phyloP scores from a whole-genome alignment of 2,888 invertebrate species.

The Drosophila phalerata region DNA sequence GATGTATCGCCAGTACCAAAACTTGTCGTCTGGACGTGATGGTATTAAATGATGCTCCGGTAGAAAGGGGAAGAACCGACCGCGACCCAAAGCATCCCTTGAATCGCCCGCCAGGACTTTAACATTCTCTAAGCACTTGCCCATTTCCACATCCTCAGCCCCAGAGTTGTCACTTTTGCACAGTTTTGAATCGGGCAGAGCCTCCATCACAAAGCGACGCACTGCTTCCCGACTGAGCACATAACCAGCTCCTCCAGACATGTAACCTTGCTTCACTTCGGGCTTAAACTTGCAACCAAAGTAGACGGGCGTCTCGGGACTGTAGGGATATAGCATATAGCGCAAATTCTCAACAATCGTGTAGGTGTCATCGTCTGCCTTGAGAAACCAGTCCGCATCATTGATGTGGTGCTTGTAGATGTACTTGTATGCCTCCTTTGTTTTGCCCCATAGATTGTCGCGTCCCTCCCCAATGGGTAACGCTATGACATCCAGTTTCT shows the following conservation, averaged over 20 bases:
- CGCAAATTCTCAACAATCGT: slow-evolving; percentile 98
- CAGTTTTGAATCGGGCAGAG: slow-evolving; percentile 88
- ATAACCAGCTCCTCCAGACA: slow-evolving; percentile 98
- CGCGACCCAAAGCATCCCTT: slow-evolving; percentile 93
- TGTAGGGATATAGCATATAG: slow-evolving; percentile 92
- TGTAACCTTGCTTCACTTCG: slow-evolving; percentile 90
- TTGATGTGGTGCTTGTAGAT: slow-evolving; percentile 93
- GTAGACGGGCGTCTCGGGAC: slow-evolving; percentile 91
- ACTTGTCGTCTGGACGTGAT: slow-evolving; percentile 91
- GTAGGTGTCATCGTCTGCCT: slow-evolving; percentile 99
- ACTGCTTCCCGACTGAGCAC: slow-evolving; percentile 95
- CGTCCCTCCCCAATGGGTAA: slow-evolving; percentile 95
- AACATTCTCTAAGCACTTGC: slow-evolving; percentile 92
- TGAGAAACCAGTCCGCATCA: slow-evolving; percentile 98
- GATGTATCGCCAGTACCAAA: slow-evolving; percentile 99
- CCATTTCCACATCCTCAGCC: slow-evolving; percentile 86
- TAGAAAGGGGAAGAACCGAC: slow-evolving; percentile 98
- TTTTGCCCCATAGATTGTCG: slow-evolving; percentile 99
- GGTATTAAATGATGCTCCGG: slow-evolving; percentile 98
- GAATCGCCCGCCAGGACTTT: slow-evolving; percentile 96
- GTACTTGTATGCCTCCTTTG: slow-evolving; percentile 96
- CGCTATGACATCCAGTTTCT: slow-evolving; percentile 91
- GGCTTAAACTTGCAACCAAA: slow-evolving; percentile 98
- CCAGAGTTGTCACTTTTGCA: slow-evolving; percentile 86
- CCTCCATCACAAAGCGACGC: slow-evolving; percentile 91